Evolutionary conservation across 1,140 invertebrate species (phyloP), one percentile per base, ranked within the genome.

Genomic region (Atta colombica): DNA sequence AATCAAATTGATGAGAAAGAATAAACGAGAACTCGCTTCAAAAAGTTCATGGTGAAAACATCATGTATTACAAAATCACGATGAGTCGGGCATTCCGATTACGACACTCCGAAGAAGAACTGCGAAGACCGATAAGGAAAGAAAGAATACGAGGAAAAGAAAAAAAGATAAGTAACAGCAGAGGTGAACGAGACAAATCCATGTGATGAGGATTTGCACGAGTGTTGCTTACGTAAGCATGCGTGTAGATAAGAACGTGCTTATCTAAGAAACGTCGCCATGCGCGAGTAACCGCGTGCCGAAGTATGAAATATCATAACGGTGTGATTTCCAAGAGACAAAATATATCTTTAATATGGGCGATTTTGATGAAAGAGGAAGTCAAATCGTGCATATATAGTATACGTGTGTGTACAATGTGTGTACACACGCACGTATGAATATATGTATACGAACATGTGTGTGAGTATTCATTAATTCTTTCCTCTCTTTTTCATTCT

Each of bases 151-250:
- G 61, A 4, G 5, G 31, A 10, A 71, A 71, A 75, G 53, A 21
- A 87, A 1, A 39, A 51, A 85, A 65, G 63, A 84, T 31, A 82
- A 72, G 55, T 45, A 18, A 49, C 53, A 31, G 58, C 84, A 25
- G 55, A 85, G 78, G 77, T 81, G 75, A 63, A 45, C 85, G 49
- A 12, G 66, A 53, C 61, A 80, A 74, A 77, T 60, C 39, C 35
- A 21, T 68, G 65, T 71, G 55, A 85, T 71, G 55, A 85, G 80
- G 39, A 71, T 74, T 88, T 81, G 66, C 81, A 66, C 86, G 86
- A 89, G 58, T 77, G 71, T 45, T 86, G 88, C 88, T 90, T 90
- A 90, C 88, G 89, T 90, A 90, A 90, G 89, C 80, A 86, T 39
- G 72, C 77, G 77, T 68, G 77, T 53, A 86, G 89, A 90, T 90